phyloP scores from a whole-genome alignment of 2,888 invertebrate species.

The Amphipyra tragopoginis region DNA sequence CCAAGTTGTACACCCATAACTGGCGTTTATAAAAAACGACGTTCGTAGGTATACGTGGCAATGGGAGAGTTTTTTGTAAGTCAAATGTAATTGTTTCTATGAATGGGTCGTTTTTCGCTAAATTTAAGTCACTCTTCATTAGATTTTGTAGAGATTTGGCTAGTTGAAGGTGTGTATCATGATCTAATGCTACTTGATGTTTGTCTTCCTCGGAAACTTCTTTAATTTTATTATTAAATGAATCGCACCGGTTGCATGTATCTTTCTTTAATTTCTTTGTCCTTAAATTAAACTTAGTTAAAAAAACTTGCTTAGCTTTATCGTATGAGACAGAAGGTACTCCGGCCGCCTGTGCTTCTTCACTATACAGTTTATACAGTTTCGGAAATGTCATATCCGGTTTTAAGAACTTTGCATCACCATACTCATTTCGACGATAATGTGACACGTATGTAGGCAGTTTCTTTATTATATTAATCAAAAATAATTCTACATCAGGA shows the following conservation, averaged over 20 bases:
- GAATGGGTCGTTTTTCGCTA: slow-evolving; percentile 16
- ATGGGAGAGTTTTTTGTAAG: slow-evolving; percentile 17
- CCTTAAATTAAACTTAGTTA: slow-evolving; percentile 13
- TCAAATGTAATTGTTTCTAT: slow-evolving; percentile 16
- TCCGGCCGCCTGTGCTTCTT: slow-evolving; percentile 17
- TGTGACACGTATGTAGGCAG: slow-evolving; percentile 34
- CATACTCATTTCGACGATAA: slow-evolving; percentile 20
- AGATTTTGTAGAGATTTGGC: slow-evolving; percentile 20
- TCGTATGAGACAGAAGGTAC: slow-evolving; percentile 6
- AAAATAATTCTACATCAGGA: slow-evolving; percentile 27
- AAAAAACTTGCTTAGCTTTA: background rate
- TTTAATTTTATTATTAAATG: slow-evolving; percentile 11
- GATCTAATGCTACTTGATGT: slow-evolving; percentile 15
- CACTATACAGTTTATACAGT: slow-evolving; percentile 24
- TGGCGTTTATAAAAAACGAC: slow-evolving; percentile 45
- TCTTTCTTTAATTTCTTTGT: slow-evolving; percentile 14
- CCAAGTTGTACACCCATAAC: slow-evolving; percentile 40
- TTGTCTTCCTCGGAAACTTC: slow-evolving; percentile 22
- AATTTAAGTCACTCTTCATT: slow-evolving; percentile 19
- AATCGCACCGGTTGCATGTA: slow-evolving; percentile 8
- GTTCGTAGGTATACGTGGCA: slow-evolving; percentile 18
- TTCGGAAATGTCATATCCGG: slow-evolving; percentile 36
- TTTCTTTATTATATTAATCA: slow-evolving; percentile 27
- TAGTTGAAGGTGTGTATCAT: slow-evolving; percentile 19
- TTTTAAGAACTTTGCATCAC: slow-evolving; percentile 23